These are phyloP conservation scores for Sturnira hondurensis DNA, from an alignment of 2,113 vertebrate species.

Conservation along the genomic window DNA sequence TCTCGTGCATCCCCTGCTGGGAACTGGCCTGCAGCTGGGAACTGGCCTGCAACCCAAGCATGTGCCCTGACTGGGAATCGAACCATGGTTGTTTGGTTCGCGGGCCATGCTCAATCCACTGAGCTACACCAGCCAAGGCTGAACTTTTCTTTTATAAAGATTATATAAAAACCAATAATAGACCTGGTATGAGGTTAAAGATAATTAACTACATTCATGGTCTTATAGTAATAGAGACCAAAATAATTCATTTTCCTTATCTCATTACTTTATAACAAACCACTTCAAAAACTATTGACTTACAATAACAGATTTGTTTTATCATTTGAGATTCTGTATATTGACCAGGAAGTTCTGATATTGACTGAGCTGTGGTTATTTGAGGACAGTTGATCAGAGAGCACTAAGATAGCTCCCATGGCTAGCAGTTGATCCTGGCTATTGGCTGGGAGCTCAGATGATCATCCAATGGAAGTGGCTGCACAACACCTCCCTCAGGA, in stretches of 20 bases:
- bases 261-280: neutral
- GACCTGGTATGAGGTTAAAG: neutral
- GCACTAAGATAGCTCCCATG: neutral
- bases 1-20: too few relatives aligned
- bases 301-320: neutral
- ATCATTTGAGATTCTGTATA: neutral
- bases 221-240: neutral
- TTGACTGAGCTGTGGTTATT: neutral
- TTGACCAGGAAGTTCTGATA: neutral
- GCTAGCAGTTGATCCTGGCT: neutral
- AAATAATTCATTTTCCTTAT: neutral
- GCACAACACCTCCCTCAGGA: rapidly evolving
- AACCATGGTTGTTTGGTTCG: too few relatives aligned
- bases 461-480: too few relatives aligned
- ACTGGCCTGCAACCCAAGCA: too few relatives aligned
- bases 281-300: neutral
- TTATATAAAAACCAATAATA: neutral
- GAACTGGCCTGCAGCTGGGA: too few relatives aligned
- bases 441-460: neutral
- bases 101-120: too few relatives aligned
- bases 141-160: neutral
- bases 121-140: too few relatives aligned
- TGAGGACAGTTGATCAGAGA: neutral
- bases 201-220: neutral
- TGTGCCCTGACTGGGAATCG: too few relatives aligned